Percentiles rank a stretch among this genome's conserved stretches.
Conservation (phyloP, 2,888 invertebrate genomes). For the Phengaris arion region DNA sequence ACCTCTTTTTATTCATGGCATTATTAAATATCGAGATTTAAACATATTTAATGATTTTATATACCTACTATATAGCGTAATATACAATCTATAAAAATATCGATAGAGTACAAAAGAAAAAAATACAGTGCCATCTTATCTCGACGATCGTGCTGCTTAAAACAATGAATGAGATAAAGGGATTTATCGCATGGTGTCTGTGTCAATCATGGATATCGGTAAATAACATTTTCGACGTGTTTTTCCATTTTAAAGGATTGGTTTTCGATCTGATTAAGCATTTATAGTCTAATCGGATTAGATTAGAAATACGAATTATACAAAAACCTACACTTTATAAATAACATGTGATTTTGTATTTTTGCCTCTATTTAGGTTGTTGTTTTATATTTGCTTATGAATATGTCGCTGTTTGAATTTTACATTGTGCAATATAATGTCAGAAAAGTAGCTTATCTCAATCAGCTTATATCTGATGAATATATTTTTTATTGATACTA, state of each 20-base stretch:
- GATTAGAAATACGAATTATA: neutral
- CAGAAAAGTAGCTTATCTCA: neutral
- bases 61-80: neutral
- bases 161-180: neutral
- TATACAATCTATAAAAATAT: neutral
- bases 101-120: neutral
- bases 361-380: neutral
- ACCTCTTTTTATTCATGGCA: no score
- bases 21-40: no score
- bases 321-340: neutral
- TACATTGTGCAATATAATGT: neutral
- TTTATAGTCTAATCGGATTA: neutral
- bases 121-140: neutral
- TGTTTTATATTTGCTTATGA: neutral
- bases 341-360: neutral
- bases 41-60: neutral
- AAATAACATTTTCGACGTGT: neutral
- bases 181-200: slow-evolving; percentile 6
- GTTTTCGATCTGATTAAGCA: neutral
- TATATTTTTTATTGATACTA: no score
- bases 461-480: neutral
- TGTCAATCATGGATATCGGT: slow-evolving; percentile 8
- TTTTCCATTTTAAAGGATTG: slow-evolving; percentile 5
- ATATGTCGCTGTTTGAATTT: neutral
- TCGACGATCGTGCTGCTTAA: neutral